Percentiles rank a stretch among this genome's conserved stretches.
phyloP scores from a whole-genome alignment of 2,797 vertebrate species.

The Poecile montanus region DNA sequence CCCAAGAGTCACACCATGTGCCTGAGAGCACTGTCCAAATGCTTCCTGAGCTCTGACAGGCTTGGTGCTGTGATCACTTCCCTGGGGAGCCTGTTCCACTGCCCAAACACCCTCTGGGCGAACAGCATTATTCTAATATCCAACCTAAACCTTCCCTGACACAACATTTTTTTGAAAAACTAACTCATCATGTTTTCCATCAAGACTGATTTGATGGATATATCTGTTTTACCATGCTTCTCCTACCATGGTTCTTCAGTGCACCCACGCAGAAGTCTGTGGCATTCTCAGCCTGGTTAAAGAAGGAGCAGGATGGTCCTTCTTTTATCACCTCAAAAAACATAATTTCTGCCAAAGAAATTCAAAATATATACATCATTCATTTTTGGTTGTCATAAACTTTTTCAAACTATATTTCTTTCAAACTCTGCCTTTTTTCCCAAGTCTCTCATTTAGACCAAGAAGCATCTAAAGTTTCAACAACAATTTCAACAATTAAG shows the following conservation, averaged over 20 bases:
- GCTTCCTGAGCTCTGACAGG: rapidly evolving
- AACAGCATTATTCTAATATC: background rate
- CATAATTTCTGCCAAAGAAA: background rate
- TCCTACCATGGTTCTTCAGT: background rate
- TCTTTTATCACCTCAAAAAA: background rate
- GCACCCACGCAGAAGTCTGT: background rate
- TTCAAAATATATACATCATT: background rate
- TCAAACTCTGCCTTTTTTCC: background rate
- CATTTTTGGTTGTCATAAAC: background rate
- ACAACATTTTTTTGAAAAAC: background rate
- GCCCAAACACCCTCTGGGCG: rapidly evolving
- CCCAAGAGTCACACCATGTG: background rate
- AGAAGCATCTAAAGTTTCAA: background rate
- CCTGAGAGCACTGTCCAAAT: background rate
- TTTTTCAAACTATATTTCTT: background rate
- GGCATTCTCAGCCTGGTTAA: background rate
- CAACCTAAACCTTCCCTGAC: too few relatives aligned
- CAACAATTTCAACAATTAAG: too few relatives aligned
- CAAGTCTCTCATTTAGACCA: background rate
- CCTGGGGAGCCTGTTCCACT: background rate
- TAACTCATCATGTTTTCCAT: background rate
- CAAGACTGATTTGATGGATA: background rate
- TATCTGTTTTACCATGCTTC: background rate
- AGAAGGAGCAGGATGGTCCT: background rate
- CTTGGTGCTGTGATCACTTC: too few relatives aligned